These are phyloP conservation scores for Drosophila eugracilis DNA, from an alignment of 1,140 invertebrate species.

Conservation along the genomic window DNA sequence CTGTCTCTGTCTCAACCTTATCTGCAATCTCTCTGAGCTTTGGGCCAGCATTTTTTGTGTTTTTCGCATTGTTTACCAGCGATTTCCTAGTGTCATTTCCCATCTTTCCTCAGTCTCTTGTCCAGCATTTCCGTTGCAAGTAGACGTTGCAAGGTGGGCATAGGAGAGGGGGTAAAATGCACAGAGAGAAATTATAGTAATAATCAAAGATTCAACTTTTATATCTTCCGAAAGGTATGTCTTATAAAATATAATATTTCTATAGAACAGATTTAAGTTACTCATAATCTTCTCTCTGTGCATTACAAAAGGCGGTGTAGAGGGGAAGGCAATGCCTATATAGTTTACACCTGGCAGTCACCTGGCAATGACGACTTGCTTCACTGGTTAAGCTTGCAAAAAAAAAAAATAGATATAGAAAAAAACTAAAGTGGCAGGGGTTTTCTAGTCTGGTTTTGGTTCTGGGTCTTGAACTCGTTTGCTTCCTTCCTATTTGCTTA, in stretches of 20 bases:
- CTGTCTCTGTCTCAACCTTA: constrained; percentile 23
- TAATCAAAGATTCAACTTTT: not conserved
- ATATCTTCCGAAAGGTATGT: not conserved
- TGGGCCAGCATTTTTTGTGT: constrained; percentile 33
- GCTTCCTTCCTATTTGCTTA: constrained; percentile 82
- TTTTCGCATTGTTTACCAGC: constrained; percentile 76
- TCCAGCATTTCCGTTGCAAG: constrained; percentile 42
- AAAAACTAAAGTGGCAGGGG: constrained; percentile 12
- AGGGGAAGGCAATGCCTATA: constrained; percentile 37
- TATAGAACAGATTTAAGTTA: not conserved
- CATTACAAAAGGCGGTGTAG: constrained; percentile 1
- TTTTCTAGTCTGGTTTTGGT: constrained; percentile 49
- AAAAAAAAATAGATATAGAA: constrained; percentile 1
- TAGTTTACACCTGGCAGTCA: constrained; percentile 79
- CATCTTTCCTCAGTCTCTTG: constrained; percentile 27
- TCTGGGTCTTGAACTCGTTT: constrained; percentile 59
- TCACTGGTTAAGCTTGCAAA: constrained; percentile 66
- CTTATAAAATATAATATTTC: too few species aligned
- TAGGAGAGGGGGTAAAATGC: not conserved
- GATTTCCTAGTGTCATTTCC: constrained; percentile 83
- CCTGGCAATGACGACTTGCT: constrained; percentile 71
- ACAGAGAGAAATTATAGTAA: not conserved
- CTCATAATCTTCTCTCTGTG: not conserved
- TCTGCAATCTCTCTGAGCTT: constrained; percentile 43
- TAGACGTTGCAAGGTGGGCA: not conserved